These are phyloP conservation scores for Pangasius macronema DNA, from an alignment of 2,797 vertebrate genomes.

Conservation along the genomic window DNA sequence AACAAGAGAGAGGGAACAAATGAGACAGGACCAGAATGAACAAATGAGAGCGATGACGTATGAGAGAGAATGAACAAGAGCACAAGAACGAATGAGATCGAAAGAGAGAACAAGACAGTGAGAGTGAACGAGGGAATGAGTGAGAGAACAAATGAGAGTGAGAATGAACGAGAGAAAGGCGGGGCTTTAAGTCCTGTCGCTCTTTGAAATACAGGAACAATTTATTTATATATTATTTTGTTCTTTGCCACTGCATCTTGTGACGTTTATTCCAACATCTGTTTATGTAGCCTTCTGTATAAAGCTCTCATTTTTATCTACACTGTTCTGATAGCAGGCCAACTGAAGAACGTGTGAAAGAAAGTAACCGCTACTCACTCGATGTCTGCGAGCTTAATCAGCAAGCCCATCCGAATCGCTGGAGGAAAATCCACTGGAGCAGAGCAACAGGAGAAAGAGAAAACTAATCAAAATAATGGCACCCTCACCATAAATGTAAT, in stretches of 20 bases:
- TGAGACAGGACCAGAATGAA: not conserved
- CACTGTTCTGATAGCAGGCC: not conserved
- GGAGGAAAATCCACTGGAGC: conserved; percentile 89
- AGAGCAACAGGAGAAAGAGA: not conserved
- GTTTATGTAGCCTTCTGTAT: not conserved
- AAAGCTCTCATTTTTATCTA: not conserved
- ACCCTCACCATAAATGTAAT: not conserved
- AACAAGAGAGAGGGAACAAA: not conserved
- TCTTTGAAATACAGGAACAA: not conserved
- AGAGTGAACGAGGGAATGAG: too few relatives aligned
- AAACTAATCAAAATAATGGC: not conserved
- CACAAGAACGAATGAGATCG: not conserved
- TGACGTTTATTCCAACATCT: not conserved
- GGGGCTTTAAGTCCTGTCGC: not conserved
- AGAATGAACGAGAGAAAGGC: not conserved
- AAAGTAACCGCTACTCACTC: conserved; percentile 81
- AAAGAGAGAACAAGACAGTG: not conserved
- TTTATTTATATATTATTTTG: not conserved
- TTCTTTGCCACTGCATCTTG: not conserved
- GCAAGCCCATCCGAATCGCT: conserved; percentile 83
- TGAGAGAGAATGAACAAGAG: not conserved
- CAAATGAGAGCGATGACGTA: too few relatives aligned
- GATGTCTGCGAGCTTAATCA: conserved; percentile 91
- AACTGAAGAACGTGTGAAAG: not conserved
- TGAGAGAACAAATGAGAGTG: not conserved